A percentile compares a stretch with the other conserved stretches of the same genome.
phyloP scores from a whole-genome alignment of 2,888 invertebrate species.

The Acleris emargana region DNA sequence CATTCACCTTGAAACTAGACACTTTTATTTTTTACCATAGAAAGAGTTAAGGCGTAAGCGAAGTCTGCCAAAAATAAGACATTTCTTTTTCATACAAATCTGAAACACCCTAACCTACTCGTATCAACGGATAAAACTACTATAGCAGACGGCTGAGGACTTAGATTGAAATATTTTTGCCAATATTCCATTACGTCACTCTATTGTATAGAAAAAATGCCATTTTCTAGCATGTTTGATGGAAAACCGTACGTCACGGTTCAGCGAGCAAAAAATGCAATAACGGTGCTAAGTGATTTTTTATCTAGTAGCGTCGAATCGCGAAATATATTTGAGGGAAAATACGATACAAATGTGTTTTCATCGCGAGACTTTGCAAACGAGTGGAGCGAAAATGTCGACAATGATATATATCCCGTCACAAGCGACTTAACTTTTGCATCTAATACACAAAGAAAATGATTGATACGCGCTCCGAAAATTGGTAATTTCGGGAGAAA shows the following conservation, averaged over 20 bases:
- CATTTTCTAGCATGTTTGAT: neutral
- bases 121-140: no score
- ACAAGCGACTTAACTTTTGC: slow-evolving; percentile 33
- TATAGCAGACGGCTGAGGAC: no score
- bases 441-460: slow-evolving; percentile 31
- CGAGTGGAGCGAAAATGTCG: slow-evolving; percentile 17
- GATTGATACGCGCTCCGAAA: slow-evolving; percentile 27
- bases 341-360: slow-evolving; percentile 28
- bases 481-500: slow-evolving; percentile 27
- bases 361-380: slow-evolving; percentile 18
- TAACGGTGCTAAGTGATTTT: slow-evolving; percentile 19
- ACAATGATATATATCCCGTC: slow-evolving; percentile 36
- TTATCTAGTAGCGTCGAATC: slow-evolving; percentile 19
- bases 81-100: no score
- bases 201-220: neutral
- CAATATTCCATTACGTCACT: no score
- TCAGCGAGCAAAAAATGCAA: slow-evolving; percentile 21
- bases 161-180: no score
- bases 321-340: slow-evolving; percentile 24
- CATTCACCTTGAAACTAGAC: no score
- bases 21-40: no score
- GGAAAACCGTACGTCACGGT: slow-evolving; percentile 1
- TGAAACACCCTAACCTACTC: no score
- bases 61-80: no score
- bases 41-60: no score